Evolutionary conservation across 2,888 invertebrate genomes (phyloP), one percentile per base, ranked within the genome.

Genomic region (Heliconius charithonia): DNA sequence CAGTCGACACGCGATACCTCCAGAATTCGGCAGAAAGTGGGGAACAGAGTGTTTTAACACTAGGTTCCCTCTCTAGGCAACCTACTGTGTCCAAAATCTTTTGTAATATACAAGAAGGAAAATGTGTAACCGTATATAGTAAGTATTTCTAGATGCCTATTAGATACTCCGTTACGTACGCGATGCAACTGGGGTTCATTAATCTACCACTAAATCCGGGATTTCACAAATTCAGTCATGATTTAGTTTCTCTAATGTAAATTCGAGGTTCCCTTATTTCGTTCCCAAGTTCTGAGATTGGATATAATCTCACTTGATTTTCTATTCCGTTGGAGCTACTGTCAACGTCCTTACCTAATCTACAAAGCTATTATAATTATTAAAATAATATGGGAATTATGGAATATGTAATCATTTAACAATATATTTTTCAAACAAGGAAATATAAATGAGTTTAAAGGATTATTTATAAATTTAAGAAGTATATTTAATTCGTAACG

Each of bases 281-380:
- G 72, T 78, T 66, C 19, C 72, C 76, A 66, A 76, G 77, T 76
- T 79, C 77, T 76, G 79, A 75, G 79, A 80, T 73, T 76, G 69
- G 32, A 79, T 73, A 75, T 77, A 79, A 81, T 79, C 79, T 70
- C 71, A 70, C 59, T 81, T 76, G 81, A 76, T 79, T 79, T 81
- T 80, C 81, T 75, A 73, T 70, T 75, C 67, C 71, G 80, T 77
- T 69, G 72, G 66, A 72, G 73, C 73, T 69, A 62, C 63, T 45
- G 12, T 41, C 45, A 25, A 63, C 63, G 25, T 19, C 10, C 59
- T 77, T 67, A 63, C 71, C 72, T 77, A 81, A 79, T 77, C 79
- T 69, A 56, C 29, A 2, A 41, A n/a, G 25, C 9, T 59, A 22
- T 29, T 56, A 29, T 29, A 71, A 71, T 71, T 56, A 29, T 71